Conservation (phyloP, 2,113 vertebrate species). For the Festucalex cinctus region DNA sequence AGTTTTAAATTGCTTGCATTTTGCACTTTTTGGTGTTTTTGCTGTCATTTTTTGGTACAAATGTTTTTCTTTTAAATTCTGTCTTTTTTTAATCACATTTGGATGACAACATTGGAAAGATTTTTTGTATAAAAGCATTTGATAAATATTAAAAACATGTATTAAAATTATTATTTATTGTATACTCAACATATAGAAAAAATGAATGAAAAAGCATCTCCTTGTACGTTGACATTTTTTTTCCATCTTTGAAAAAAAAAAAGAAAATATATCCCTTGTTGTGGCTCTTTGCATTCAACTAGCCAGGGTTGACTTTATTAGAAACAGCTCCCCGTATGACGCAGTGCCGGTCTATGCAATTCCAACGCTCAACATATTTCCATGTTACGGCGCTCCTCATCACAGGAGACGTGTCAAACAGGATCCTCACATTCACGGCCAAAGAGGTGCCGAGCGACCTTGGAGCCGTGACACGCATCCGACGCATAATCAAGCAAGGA, state of each 20-base stretch:
- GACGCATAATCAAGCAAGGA: conserved; percentile 22
- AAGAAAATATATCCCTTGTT: not conserved
- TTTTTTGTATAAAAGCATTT: too few species aligned
- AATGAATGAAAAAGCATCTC: not conserved
- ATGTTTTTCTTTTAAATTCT: too few species aligned
- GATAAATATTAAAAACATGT: too few species aligned
- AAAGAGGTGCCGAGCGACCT: conserved; percentile 18
- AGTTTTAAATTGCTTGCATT: too few species aligned
- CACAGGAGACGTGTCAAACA: not conserved
- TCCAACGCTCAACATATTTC: not conserved
- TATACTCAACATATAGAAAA: too few species aligned
- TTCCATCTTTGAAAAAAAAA: not conserved
- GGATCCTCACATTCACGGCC: conserved; percentile 18
- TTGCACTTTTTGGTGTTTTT: too few species aligned
- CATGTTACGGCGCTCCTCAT: not conserved
- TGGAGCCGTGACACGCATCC: conserved; percentile 19
- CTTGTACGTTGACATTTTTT: not conserved
- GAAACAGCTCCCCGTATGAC: not conserved
- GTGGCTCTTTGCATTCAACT: not conserved
- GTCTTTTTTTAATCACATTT: too few species aligned
- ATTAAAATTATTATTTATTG: too few species aligned
- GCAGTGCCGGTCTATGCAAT: not conserved
- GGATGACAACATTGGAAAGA: too few species aligned
- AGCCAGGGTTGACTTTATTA: not conserved
- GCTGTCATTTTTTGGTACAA: too few species aligned